phyloP scores from a whole-genome alignment of 2,113 vertebrate genomes.

The Isurus oxyrinchus region DNA sequence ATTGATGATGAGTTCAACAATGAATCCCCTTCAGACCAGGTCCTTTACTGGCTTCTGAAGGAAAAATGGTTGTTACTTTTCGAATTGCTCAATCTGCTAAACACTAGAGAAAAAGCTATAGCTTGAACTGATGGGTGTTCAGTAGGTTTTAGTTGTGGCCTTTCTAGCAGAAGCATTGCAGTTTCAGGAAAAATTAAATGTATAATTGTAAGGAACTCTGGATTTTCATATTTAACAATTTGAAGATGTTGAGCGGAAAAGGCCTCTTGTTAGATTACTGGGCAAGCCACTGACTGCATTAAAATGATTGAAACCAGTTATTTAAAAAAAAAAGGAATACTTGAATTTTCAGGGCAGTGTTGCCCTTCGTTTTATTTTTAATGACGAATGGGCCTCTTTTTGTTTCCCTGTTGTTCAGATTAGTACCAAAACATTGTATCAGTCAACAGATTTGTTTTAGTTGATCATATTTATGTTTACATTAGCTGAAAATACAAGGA shows the following conservation, averaged over 20 bases:
- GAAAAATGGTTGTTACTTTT: background rate
- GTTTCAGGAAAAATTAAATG: conserved; percentile 24
- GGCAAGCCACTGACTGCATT: background rate
- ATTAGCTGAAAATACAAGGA: background rate
- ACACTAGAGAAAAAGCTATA: background rate
- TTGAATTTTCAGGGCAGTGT: background rate
- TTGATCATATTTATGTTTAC: background rate
- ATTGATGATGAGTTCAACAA: background rate
- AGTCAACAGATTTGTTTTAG: background rate
- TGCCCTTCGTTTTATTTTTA: background rate
- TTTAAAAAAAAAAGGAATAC: background rate
- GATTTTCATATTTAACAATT: background rate
- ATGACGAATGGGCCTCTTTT: background rate
- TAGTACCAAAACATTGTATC: background rate
- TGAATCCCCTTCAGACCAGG: no score
- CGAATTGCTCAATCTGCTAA: background rate
- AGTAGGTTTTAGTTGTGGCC: conserved; percentile 25
- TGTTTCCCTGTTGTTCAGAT: background rate
- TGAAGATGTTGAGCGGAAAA: background rate
- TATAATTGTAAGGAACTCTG: conserved; percentile 29
- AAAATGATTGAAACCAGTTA: background rate
- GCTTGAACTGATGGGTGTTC: background rate
- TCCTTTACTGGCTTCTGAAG: background rate
- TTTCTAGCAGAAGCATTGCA: conserved; percentile 31
- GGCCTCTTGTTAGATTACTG: background rate